Conservation (phyloP, 64 coral and sea anemone species). For the Montipora sp. region DNA sequence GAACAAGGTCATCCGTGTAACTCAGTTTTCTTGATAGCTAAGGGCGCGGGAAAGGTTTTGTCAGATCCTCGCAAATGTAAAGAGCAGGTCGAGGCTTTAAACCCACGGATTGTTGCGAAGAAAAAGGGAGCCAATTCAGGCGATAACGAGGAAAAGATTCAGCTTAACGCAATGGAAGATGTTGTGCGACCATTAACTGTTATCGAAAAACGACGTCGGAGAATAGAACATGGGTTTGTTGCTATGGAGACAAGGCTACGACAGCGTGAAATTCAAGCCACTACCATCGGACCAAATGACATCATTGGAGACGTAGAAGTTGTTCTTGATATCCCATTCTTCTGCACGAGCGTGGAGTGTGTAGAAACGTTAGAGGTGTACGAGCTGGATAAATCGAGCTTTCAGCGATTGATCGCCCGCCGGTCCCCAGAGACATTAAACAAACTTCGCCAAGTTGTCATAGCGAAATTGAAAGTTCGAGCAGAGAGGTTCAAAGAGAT, state of each 20-base stretch:
- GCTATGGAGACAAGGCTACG: constrained; percentile 81
- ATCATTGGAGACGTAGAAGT: constrained; percentile 87
- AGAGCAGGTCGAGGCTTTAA: constrained; percentile 65
- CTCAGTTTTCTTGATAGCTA: constrained; percentile 75
- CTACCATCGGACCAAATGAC: constrained; percentile 85
- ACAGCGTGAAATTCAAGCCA: constrained; percentile 52
- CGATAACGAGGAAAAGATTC: constrained; percentile 31
- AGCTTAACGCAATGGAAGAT: constrained; percentile 65
- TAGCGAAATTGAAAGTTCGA: constrained; percentile 66
- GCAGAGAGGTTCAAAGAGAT: constrained; percentile 52
- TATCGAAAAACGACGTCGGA: constrained; percentile 77
- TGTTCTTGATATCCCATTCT: constrained; percentile 69
- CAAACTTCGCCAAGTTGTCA: constrained; percentile 54
- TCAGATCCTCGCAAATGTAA: constrained; percentile 64
- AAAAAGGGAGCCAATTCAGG: not conserved
- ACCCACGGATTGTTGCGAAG: constrained; percentile 5
- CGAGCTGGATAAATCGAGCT: constrained; percentile 84
- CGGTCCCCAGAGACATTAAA: constrained; percentile 71
- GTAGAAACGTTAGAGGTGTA: constrained; percentile 80
- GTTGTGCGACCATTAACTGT: constrained; percentile 65
- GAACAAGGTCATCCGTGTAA: constrained; percentile 65
- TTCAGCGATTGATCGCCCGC: constrained; percentile 71
- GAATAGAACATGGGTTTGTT: constrained; percentile 68
- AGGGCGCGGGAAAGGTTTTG: constrained; percentile 73
- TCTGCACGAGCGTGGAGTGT: constrained; percentile 74